phyloP scores from a whole-genome alignment of 2,888 invertebrate species.

The Caenorhabditis virilis region DNA sequence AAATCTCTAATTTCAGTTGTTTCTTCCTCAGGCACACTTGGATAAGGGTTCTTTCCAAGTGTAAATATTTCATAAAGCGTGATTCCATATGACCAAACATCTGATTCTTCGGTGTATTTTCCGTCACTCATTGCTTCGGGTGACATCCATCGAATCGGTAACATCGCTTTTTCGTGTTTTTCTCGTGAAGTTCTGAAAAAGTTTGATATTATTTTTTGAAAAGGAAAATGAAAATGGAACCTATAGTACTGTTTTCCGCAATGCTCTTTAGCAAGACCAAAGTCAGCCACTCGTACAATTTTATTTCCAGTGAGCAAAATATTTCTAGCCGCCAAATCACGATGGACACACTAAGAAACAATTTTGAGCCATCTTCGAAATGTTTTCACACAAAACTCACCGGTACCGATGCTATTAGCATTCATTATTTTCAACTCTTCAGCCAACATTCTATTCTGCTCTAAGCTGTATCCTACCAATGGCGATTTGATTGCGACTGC shows the following conservation, averaged over 20 bases:
- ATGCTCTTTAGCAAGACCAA: slow-evolving; percentile 93
- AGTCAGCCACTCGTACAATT: slow-evolving; percentile 94
- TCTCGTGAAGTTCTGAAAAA: slow-evolving; percentile 70
- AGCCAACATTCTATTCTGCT: slow-evolving; percentile 38
- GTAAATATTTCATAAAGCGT: slow-evolving; percentile 74
- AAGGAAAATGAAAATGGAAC: too few relatives aligned
- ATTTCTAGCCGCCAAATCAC: slow-evolving; percentile 94
- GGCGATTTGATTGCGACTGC: slow-evolving; percentile 48
- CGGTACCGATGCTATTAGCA: slow-evolving; percentile 80
- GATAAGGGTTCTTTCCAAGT: slow-evolving; percentile 77
- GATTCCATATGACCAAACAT: slow-evolving; percentile 73
- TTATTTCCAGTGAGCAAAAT: slow-evolving; percentile 90
- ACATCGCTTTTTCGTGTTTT: slow-evolving; percentile 74
- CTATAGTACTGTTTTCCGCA: slow-evolving; percentile 74
- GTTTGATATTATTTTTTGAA: too few relatives aligned
- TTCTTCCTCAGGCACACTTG: slow-evolving; percentile 54
- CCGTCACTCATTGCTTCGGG: slow-evolving; percentile 87
- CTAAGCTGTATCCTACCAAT: slow-evolving; percentile 20
- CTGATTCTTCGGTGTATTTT: slow-evolving; percentile 77
- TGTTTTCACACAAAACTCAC: slow-evolving; percentile 76
- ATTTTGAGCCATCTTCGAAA: too few relatives aligned
- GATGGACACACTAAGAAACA: slow-evolving; percentile 80
- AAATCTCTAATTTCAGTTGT: slow-evolving; percentile 34
- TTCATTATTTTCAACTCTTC: slow-evolving; percentile 52
- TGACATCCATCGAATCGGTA: slow-evolving; percentile 99